Conservation (phyloP, 2,888 invertebrate species). For the Zeuzera pyrina region DNA sequence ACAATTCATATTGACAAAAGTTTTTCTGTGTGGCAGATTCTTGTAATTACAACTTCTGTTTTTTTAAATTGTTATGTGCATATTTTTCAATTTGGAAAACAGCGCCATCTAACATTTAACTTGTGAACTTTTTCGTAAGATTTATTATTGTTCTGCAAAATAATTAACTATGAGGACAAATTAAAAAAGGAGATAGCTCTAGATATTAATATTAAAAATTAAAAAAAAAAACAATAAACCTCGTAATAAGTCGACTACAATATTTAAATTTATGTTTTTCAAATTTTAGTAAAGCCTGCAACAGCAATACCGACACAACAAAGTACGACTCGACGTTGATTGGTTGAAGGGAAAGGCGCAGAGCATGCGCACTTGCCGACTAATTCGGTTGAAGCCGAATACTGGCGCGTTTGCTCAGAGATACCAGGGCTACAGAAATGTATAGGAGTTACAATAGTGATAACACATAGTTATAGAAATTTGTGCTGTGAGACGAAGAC, state of each 20-base stretch:
- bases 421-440: conserved; percentile 66
- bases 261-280: too few relatives aligned
- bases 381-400: conserved; percentile 61
- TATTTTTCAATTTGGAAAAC: too few relatives aligned
- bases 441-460: conserved; percentile 43
- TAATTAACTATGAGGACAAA: conserved; percentile 2
- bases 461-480: conserved; percentile 16
- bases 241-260: too few relatives aligned
- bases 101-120: conserved; percentile 57
- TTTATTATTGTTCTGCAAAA: conserved; percentile 7
- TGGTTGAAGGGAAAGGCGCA: conserved; percentile 55
- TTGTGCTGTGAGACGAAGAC: conserved; percentile 14
- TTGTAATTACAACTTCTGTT: too few relatives aligned
- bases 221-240: too few relatives aligned
- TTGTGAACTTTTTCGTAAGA: conserved; percentile 39
- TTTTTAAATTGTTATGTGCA: too few relatives aligned
- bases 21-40: too few relatives aligned
- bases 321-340: conserved; percentile 59
- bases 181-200: too few relatives aligned
- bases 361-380: conserved; percentile 63
- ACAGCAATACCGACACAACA: conserved; percentile 7
- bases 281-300: background rate
- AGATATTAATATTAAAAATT: too few relatives aligned
- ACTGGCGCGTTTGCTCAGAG: conserved; percentile 68
- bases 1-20: too few relatives aligned